A percentile compares a stretch with the other conserved stretches of the same genome.
Conservation (phyloP, 2,113 vertebrate species). For the Haemorhous mexicanus region DNA sequence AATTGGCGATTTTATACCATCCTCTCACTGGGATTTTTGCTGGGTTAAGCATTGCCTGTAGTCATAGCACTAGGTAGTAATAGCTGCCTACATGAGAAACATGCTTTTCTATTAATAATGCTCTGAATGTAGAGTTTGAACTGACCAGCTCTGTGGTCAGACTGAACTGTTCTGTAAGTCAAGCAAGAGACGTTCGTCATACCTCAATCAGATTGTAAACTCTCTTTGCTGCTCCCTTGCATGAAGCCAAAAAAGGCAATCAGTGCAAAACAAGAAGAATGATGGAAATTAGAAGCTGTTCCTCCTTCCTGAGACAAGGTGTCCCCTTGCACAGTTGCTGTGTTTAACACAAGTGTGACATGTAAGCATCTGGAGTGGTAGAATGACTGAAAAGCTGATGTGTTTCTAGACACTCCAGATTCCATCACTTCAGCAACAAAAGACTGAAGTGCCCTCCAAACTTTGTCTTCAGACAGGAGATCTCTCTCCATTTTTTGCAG, state of each 20-base stretch:
- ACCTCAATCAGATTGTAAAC: background rate
- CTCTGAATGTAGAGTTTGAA: background rate
- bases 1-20: background rate
- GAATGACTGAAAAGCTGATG: background rate
- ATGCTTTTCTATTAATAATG: background rate
- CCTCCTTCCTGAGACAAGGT: background rate
- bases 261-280: background rate
- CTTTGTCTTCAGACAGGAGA: background rate
- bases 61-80: background rate
- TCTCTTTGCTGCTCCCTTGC: background rate
- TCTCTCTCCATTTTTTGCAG: background rate
- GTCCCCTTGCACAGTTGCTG: background rate
- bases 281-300: background rate
- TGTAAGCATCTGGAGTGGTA: background rate
- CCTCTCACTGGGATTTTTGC: background rate
- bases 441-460: background rate
- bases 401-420: background rate
- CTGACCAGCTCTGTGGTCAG: background rate
- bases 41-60: background rate
- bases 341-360: background rate
- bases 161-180: background rate
- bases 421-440: background rate
- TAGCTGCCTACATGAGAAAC: background rate
- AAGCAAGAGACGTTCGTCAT: background rate
- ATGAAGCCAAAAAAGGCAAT: background rate